Base-by-base conservation (phyloP, 2,113 vertebrate species). In the Cnemophilus loriae region DNA sequence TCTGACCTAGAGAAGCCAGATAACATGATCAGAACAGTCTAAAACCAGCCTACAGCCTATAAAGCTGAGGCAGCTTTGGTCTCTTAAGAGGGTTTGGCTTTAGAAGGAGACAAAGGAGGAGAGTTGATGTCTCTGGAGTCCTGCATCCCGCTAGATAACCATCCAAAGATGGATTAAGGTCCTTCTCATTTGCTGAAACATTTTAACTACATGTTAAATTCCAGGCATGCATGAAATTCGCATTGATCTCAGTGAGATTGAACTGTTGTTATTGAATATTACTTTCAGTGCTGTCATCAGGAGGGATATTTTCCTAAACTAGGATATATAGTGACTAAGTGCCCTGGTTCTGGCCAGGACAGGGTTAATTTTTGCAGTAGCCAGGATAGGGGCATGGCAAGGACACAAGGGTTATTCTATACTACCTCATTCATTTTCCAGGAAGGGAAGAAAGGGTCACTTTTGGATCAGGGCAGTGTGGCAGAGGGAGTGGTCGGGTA, bases 401-500 rank as follows among this genome's bases (percentile, higher is more conserved):
- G 23, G 28, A 53, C 33, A 21, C 1, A 1, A 4, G 7, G 3
- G 4, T n/a, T 70, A 24, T 35, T 41, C 24, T 17, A 1, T 55
- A 24, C 24, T 28, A 14, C 13, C 13, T 47, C 56, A n/a, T 5
- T 63, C 5, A 30, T 55, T 71, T 79, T 71, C 49, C 35, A 35
- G 35, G 7, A 49, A 33, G 7, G 0, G 9, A 6, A 7, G 2
- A 55, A 79, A 30, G 26, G 7, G 30, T 49, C 0, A 0, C 13
- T 55, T 75, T 24, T 61, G 30, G 24, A 7, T 47, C 30, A n/a
- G 56, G 26, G 14, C 37, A 56, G 11, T 0, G 0, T 8, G 21
- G n/a, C 12, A 30, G 57, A 71, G 42, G 1, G 1, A 56, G 30
- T 1, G 0, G 23, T 41, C 7, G 1, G 19, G 19, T 23, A 39